phyloP scores from a whole-genome alignment of 2,113 vertebrate genomes.

The Tylochromis polylepis region DNA sequence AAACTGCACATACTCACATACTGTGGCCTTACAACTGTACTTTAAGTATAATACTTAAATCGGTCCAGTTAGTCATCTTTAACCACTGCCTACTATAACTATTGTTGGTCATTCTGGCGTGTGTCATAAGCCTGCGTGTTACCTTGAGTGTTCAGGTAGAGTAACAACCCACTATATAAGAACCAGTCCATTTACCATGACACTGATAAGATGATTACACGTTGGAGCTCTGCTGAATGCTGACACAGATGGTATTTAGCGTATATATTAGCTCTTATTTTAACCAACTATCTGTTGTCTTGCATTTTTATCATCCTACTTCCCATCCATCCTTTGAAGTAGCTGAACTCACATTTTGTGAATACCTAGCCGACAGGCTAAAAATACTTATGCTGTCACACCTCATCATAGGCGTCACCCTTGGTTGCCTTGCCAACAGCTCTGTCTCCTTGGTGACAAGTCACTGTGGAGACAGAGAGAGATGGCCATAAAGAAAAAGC shows the following conservation, averaged over 20 bases:
- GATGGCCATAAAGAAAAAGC: background rate
- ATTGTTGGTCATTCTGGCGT: background rate
- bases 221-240: background rate
- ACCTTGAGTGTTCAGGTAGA: no score
- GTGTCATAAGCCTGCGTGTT: background rate
- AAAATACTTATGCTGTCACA: slow-evolving; percentile 53
- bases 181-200: background rate
- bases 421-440: slow-evolving; percentile 17
- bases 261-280: background rate
- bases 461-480: slow-evolving; percentile 33
- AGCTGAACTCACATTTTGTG: background rate
- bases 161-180: background rate
- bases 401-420: slow-evolving; percentile 30
- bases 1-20: background rate
- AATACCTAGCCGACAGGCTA: slow-evolving; percentile 43
- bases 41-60: background rate
- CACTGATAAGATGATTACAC: no score
- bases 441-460: slow-evolving; percentile 37
- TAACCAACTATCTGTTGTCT: background rate
- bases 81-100: background rate
- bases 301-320: background rate
- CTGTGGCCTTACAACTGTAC: background rate
- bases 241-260: background rate
- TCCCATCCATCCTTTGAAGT: background rate
- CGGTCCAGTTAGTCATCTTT: background rate